Conservation (phyloP, 2,797 vertebrate genomes). For the Mycteria americana region DNA sequence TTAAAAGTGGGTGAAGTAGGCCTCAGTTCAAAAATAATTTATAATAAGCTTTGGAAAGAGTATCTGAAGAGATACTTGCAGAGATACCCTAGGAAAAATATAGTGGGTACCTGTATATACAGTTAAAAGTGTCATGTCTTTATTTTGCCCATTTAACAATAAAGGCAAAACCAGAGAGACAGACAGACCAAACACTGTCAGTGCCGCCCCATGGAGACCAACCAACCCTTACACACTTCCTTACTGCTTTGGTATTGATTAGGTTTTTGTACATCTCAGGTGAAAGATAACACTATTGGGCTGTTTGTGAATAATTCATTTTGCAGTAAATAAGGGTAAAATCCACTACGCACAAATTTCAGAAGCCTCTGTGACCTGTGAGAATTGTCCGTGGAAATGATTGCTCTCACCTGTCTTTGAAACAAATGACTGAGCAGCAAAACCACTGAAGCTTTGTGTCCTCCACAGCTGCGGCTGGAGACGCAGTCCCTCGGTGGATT, state of each 20-base stretch:
- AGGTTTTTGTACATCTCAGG: not conserved
- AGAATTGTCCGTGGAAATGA: not conserved
- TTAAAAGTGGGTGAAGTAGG: not conserved
- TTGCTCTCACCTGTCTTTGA: not conserved
- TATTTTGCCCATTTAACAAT: not conserved
- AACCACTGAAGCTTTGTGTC: not conserved
- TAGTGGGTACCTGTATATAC: not conserved
- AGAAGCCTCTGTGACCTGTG: not conserved
- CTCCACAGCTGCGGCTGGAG: not conserved
- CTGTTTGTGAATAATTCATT: fast-evolving
- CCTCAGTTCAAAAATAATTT: not conserved
- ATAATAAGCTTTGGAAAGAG: not conserved
- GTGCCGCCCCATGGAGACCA: not conserved
- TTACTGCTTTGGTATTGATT: not conserved
- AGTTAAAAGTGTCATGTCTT: not conserved
- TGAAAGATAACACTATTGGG: not conserved
- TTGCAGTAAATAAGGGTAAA: not conserved
- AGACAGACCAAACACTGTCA: not conserved
- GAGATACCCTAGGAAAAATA: not conserved
- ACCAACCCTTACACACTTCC: not conserved
- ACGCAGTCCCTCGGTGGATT: not conserved
- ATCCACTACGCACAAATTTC: not conserved
- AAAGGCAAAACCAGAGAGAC: not conserved
- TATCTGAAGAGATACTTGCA: not conserved
- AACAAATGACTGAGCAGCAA: not conserved